Conservation (phyloP, 2,888 invertebrate species). For the Ophion costatus region DNA sequence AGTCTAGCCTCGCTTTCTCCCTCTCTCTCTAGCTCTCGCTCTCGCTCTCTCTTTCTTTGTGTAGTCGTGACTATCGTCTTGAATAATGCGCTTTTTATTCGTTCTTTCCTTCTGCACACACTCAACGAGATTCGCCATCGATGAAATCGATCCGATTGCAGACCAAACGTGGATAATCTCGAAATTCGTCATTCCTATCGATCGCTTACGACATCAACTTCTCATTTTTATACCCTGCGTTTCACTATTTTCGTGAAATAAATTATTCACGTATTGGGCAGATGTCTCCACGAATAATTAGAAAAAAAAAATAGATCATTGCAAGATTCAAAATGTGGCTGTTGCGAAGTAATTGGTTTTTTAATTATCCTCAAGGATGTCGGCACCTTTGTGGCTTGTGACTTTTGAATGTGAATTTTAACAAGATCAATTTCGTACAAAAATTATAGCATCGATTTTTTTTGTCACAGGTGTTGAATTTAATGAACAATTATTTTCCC, state of each 20-base stretch:
- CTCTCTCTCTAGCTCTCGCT: background rate
- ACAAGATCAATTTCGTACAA: no score
- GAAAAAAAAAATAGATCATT: background rate
- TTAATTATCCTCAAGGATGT: background rate
- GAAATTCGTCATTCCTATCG: slow-evolving; percentile 51
- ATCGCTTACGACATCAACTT: slow-evolving; percentile 6
- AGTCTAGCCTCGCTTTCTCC: background rate
- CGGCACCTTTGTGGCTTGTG: background rate
- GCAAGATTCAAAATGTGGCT: background rate
- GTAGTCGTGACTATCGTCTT: slow-evolving; percentile 4
- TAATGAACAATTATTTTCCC: no score
- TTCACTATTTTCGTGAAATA: background rate
- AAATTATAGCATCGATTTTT: no score
- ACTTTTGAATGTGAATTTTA: no score
- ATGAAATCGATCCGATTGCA: slow-evolving; percentile 43
- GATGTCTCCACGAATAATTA: background rate
- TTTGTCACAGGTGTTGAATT: no score
- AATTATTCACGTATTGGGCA: background rate
- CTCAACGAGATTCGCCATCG: background rate
- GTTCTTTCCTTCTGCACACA: background rate
- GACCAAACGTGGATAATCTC: slow-evolving; percentile 29
- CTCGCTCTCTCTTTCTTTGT: background rate
- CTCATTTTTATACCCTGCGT: background rate
- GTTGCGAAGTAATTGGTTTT: background rate
- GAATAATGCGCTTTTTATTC: slow-evolving; percentile 52